Conservation (phyloP, 92 coral and sea anemone species). For the Metridium senile region DNA sequence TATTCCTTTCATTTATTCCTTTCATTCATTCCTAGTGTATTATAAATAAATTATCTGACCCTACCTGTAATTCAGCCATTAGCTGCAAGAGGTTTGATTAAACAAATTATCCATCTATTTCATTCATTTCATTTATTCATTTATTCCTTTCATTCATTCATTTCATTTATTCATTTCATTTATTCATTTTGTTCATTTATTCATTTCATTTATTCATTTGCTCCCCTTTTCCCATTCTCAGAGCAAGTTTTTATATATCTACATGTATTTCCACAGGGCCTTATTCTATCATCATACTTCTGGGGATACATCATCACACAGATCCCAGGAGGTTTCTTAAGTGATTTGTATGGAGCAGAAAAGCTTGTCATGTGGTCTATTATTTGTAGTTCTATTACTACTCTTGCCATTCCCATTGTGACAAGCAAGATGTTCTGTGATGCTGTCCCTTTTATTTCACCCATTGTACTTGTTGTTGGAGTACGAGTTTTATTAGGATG, state of each 20-base stretch:
- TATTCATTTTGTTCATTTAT: not conserved
- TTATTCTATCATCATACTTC: slow-evolving; percentile 63
- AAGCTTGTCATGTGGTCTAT: slow-evolving; percentile 45
- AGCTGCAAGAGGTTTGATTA: too few relatives aligned
- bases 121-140: too few relatives aligned
- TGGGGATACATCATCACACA: slow-evolving; percentile 74
- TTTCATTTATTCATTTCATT: not conserved
- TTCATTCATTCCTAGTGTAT: too few relatives aligned
- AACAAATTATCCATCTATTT: too few relatives aligned
- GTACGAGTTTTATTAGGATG: slow-evolving; percentile 51
- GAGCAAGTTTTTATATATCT: not conserved
- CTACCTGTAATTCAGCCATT: too few relatives aligned
- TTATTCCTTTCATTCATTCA: not conserved
- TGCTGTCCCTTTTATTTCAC: slow-evolving; percentile 17
- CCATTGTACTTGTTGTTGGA: slow-evolving; percentile 30
- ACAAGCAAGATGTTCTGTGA: slow-evolving; percentile 7
- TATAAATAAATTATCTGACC: too few relatives aligned
- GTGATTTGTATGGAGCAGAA: slow-evolving; percentile 65
- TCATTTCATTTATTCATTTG: not conserved
- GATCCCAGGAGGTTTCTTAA: slow-evolving; percentile 68
- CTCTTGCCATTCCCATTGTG: slow-evolving; percentile 48
- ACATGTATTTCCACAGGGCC: slow-evolving; percentile 33
- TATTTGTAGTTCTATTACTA: slow-evolving; percentile 57
- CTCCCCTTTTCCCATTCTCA: not conserved
- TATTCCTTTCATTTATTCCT: too few relatives aligned